phyloP scores from a whole-genome alignment of 2,797 vertebrate species.

The Mycteria americana region DNA sequence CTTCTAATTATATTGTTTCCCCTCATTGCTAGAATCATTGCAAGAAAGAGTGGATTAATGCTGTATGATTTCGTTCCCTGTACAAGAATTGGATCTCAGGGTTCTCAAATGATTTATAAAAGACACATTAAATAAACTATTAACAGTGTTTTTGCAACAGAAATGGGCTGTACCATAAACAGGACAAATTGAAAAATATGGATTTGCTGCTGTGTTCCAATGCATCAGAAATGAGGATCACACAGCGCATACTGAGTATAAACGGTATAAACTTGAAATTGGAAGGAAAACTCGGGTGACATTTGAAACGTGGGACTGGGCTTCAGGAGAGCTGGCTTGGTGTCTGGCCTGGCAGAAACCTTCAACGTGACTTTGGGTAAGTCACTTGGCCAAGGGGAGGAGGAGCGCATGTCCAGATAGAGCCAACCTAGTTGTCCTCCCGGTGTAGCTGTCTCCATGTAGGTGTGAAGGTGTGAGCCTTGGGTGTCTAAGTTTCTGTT shows the following conservation, averaged over 20 bases:
- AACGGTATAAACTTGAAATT: neutral
- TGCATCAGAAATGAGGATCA: neutral
- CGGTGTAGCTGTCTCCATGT: fast-evolving
- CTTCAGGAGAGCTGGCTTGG: neutral
- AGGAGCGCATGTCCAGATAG: neutral
- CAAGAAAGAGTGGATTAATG: slow-evolving; percentile 10
- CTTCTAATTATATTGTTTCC: slow-evolving; percentile 47
- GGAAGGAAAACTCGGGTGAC: neutral
- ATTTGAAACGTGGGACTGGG: neutral
- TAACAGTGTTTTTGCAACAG: neutral
- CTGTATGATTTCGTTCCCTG: neutral
- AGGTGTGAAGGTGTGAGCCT: fast-evolving
- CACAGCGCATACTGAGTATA: fast-evolving
- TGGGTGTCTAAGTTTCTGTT: neutral
- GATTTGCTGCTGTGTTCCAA: neutral
- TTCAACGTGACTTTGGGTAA: neutral
- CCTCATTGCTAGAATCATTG: neutral
- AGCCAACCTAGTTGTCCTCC: neutral
- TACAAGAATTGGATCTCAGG: neutral
- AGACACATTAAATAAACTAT: slow-evolving; percentile 42
- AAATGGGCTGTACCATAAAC: slow-evolving; percentile 6
- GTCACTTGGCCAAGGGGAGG: neutral
- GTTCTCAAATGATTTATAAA: slow-evolving; percentile 1
- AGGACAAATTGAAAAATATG: neutral
- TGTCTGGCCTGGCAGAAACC: neutral